Evolutionary conservation across 2,797 vertebrate genomes (phyloP).

Genomic region (Lateolabrax maculatus): DNA sequence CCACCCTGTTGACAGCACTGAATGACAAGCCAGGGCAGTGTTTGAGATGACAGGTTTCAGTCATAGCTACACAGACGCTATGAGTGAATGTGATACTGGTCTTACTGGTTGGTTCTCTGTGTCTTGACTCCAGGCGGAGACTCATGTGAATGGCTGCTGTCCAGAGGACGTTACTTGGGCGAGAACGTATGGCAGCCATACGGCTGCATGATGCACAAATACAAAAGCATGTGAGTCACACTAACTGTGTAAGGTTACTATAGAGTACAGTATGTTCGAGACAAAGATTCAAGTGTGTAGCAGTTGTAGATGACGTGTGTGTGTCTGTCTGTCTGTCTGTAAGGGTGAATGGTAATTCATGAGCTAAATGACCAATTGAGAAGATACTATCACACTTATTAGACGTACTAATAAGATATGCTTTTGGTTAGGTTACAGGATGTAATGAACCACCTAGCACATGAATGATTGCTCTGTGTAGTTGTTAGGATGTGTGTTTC

Average conservation of each 20-base stretch:
- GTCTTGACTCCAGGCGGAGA: slow-evolving; percentile 87
- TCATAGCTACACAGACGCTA: slow-evolving; percentile 20
- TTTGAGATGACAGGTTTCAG: slow-evolving; percentile 55
- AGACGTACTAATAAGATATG: neutral
- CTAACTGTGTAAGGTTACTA: slow-evolving; percentile 4
- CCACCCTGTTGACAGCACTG: slow-evolving; percentile 49
- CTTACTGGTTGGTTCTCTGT: slow-evolving; percentile 54
- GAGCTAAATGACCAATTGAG: neutral
- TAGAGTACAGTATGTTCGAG: slow-evolving; percentile 6
- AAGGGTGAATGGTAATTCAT: slow-evolving; percentile 4
- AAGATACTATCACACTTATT: slow-evolving; percentile 3
- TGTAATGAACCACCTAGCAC: neutral
- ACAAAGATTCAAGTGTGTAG: slow-evolving; percentile 12
- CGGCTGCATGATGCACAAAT: slow-evolving; percentile 99
- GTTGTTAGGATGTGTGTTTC: slow-evolving; percentile 19
- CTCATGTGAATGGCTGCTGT: slow-evolving; percentile 96
- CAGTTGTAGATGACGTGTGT: neutral
- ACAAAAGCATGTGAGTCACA: slow-evolving; percentile 92
- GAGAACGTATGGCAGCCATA: slow-evolving; percentile 97
- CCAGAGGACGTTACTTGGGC: slow-evolving; percentile 96
- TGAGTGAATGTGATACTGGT: slow-evolving; percentile 25
- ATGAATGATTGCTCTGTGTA: slow-evolving; percentile 18
- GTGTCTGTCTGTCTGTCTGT: neutral
- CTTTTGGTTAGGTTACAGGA: slow-evolving; percentile 11
- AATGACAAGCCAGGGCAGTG: slow-evolving; percentile 53